Base-by-base conservation (phyloP, 2,888 invertebrate species). In the Gandaritis pyraliata region DNA sequence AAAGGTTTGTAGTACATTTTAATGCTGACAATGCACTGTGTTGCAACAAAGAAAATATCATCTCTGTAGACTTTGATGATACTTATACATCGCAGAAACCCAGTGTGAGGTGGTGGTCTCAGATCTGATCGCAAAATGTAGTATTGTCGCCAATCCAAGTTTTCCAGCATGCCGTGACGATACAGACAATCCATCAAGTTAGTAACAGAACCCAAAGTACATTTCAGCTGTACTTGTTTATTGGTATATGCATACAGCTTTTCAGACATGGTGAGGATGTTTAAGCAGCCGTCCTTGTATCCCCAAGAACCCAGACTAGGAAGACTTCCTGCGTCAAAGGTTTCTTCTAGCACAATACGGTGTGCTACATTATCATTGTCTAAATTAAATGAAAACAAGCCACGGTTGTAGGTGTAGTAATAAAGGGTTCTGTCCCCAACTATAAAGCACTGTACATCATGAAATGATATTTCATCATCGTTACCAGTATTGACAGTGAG, bases 1-100 rank as follows among this genome's bases (percentile, higher is more conserved):
- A 79, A 85, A 0, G 89, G 88, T 11, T 79, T 73, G 29, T 87
- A 77, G 66, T 88, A 91, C 5, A 91, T 86, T 1, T 78, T 68
- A 0, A 91, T 56, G 0, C 86, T 80, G 0, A 90, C 89, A 74
- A 75, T 85, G 16, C 16, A 16, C 11, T 81, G 83, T 0, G 84
- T 81, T 0, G 90, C 91, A 2, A 91, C 80, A 6, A 90, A 87
- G 13, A 82, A 81, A 0, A 59, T 16, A 43, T 43, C 71, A 10
- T 90, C 82, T 1, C 88, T 87, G 0, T 91, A 90, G 0, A 77
- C 70, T 12, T 78, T 69, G 2, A 88, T 73, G 0, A 77, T 76
- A 0, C 82, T 74, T 11, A 89, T 83, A 50, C 85, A 81, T 5
- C 77, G 70, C 16, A 88, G 58, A 0, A 82, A 81, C 0, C 84